A percentile compares a stretch with the other conserved stretches of the same genome.
Evolutionary conservation across 1,140 invertebrate genomes (phyloP).

Genomic region (Ooceraea biroi): DNA sequence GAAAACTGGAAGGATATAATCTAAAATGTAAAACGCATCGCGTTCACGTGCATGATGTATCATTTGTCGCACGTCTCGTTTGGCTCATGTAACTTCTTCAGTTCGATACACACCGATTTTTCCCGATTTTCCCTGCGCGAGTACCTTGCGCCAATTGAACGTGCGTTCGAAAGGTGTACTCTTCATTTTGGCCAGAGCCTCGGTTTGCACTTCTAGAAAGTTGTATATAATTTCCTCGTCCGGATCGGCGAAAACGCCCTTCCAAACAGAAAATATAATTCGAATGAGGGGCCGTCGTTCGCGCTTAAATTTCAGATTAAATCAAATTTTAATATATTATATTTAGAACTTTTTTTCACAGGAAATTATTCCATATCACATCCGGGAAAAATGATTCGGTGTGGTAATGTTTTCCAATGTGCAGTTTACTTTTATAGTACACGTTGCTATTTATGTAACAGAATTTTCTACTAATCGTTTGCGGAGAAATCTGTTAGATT

Average conservation of each 20-base stretch:
- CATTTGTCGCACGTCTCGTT: constrained; percentile 30
- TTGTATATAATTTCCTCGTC: constrained; percentile 76
- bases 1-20: background rate
- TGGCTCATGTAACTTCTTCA: constrained; percentile 29
- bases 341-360: too few relatives aligned
- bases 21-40: constrained; percentile 34
- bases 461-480: constrained; percentile 43
- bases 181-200: constrained; percentile 67
- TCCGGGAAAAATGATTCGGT: too few relatives aligned
- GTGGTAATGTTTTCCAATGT: too few relatives aligned
- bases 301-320: background rate
- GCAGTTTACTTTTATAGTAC: constrained; percentile 39
- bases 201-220: constrained; percentile 71
- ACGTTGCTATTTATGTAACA: constrained; percentile 10
- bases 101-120: constrained; percentile 35
- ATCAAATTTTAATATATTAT: too few relatives aligned
- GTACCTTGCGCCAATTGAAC: constrained; percentile 71
- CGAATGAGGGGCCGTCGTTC: constrained; percentile 9
- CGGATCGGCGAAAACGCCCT: constrained; percentile 43
- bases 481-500: constrained; percentile 19
- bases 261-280: constrained; percentile 24
- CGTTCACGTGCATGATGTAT: constrained; percentile 22
- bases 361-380: too few relatives aligned
- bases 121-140: constrained; percentile 15
- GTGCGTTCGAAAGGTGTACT: constrained; percentile 62